Percentiles rank a stretch among this genome's conserved stretches.
Evolutionary conservation across 2,888 invertebrate species (phyloP).

Genomic region (Caenorhabditis sp.): DNA sequence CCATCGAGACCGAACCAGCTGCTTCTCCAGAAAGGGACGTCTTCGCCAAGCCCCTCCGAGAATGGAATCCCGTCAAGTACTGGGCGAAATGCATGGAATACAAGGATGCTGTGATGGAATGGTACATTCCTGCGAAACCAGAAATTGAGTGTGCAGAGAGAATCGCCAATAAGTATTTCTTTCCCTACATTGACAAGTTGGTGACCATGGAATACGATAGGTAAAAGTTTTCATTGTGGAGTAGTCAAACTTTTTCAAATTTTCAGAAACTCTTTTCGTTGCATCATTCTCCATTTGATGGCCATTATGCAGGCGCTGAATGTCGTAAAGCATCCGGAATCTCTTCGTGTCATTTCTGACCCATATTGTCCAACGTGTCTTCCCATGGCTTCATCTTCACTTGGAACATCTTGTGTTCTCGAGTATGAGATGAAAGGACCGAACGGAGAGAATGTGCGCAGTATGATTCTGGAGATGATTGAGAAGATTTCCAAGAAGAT

Average conservation of each 20-base stretch:
- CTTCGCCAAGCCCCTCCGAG: constrained; percentile 43
- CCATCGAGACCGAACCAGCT: constrained; percentile 46
- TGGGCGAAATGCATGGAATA: constrained; percentile 62
- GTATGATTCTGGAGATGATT: constrained; percentile 23
- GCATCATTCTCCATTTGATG: constrained; percentile 3
- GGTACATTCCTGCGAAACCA: constrained; percentile 59
- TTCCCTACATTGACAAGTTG: constrained; percentile 54
- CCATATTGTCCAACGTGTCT: constrained; percentile 20
- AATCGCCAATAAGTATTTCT: constrained; percentile 57
- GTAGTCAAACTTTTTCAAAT: too few relatives aligned
- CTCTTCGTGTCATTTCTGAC: not conserved
- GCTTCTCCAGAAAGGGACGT: constrained; percentile 31
- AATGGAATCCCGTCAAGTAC: constrained; percentile 68
- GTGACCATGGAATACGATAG: constrained; percentile 29
- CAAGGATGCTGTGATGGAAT: constrained; percentile 48
- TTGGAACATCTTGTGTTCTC: constrained; percentile 17
- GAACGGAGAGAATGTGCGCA: constrained; percentile 33
- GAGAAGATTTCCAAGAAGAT: constrained; percentile 12
- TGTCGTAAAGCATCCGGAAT: not conserved
- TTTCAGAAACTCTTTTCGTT: constrained; percentile 35
- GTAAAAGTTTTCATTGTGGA: constrained; percentile 32
- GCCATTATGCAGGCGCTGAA: not conserved
- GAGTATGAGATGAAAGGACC: constrained; percentile 31
- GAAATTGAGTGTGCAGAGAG: constrained; percentile 45
- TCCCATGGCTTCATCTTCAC: constrained; percentile 18